Percentiles rank a stretch among this genome's conserved stretches.
These are phyloP conservation scores for Riptortus pedestris DNA, from an alignment of 1,140 invertebrate genomes.

Conservation along the genomic window DNA sequence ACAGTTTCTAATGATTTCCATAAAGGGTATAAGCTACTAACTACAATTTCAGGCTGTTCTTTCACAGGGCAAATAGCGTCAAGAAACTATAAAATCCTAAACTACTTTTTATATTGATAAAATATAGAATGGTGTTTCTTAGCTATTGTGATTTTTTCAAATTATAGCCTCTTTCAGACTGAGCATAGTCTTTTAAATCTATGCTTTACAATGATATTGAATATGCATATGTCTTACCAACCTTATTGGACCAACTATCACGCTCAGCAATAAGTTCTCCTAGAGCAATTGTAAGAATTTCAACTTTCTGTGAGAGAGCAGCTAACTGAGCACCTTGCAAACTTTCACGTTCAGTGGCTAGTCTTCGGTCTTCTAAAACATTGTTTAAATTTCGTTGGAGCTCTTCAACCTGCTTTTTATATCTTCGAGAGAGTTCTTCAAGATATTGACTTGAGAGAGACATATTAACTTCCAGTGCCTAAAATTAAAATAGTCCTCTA, in stretches of 20 bases:
- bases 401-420: constrained; percentile 93
- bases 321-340: constrained; percentile 49
- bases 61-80: too few relatives aligned
- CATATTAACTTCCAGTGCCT: constrained; percentile 90
- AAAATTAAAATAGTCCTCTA: constrained; percentile 39
- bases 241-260: constrained; percentile 49
- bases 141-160: too few relatives aligned
- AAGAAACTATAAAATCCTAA: too few relatives aligned
- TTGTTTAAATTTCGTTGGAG: constrained; percentile 66
- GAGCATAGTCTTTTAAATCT: too few relatives aligned
- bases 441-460: constrained; percentile 89
- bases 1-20: too few relatives aligned
- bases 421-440: constrained; percentile 84
- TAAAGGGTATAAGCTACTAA: too few relatives aligned
- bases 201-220: too few relatives aligned
- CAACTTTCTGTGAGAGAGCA: constrained; percentile 43
- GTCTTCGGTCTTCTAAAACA: constrained; percentile 61
- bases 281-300: constrained; percentile 44
- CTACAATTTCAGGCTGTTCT: too few relatives aligned
- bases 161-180: too few relatives aligned
- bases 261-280: constrained; percentile 50
- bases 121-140: too few relatives aligned
- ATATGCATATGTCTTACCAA: too few relatives aligned
- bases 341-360: constrained; percentile 54
- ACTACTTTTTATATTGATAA: too few relatives aligned